Evolutionary conservation across 2,888 invertebrate genomes (phyloP), one percentile per base, ranked within the genome.

Genomic region (Oconnorella tubifera): DNA sequence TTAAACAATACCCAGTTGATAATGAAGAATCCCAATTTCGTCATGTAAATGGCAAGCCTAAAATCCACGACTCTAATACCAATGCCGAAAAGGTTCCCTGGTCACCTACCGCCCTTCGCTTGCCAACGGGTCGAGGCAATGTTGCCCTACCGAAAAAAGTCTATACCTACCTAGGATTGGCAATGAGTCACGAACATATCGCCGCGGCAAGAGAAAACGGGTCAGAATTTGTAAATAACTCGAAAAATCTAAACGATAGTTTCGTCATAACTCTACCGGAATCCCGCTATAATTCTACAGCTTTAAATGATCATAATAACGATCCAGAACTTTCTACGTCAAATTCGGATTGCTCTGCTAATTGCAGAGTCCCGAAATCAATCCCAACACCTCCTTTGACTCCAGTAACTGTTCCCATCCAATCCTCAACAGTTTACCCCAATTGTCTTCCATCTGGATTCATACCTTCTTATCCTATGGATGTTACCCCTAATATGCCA

Each of bases 171-270:
- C 59, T 58, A 27, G 59, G 59, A 10, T 33, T 40, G 48, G 59
- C 59, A 48, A n/a, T 33, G 59, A 58, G 59, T 32, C 59, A 58
- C 59, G 59, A 58, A 48, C 59, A 58, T 48, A 58, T 58, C 3
- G 59, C 32, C n/a, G 40, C 32, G 19, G 25, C n/a, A 25, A 32
- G 48, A n/a, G 28, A 58, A 40, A 58, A 33, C 59, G 53, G 53
- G 28, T 6, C 53, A 53, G 40, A 40, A 6, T 19, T 40, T 40
- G 19, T 19, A 19, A 19, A 14, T 40, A 6, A 40, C 10, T 40
- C 40, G 6, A 6, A 19, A 14, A 40, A 40, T 40, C 10, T 6
- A 14, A 40, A 40, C 19, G 40, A 40, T 40, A 19, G 10, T 6
- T 40, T 40, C 40, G 6, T 6, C 19, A 14, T 40, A 19, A 40